These are phyloP conservation scores for Sepioteuthis lessoniana DNA, from an alignment of 2,888 invertebrate genomes.

Conservation along the genomic window DNA sequence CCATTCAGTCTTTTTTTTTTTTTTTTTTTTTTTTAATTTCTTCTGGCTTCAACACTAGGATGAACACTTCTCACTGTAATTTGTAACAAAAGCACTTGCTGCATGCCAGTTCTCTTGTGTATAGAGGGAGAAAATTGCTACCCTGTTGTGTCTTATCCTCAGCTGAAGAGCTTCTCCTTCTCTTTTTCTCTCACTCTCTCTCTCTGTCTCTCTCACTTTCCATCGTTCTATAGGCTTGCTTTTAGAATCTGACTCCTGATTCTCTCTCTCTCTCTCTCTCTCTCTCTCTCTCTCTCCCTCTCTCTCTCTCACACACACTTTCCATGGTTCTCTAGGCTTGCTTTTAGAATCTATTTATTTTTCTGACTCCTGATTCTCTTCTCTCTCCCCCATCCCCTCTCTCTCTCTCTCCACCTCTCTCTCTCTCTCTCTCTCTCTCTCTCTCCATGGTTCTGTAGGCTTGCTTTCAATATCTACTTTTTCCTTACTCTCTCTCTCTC, in stretches of 20 bases:
- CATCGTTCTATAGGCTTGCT: too few species aligned
- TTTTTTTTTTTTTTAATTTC: neutral
- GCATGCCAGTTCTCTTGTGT: neutral
- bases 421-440: too few species aligned
- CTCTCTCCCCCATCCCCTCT: too few species aligned
- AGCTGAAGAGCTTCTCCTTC: neutral
- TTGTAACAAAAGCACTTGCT: slow-evolving; percentile 8
- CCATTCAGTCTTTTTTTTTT: neutral
- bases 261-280: too few species aligned
- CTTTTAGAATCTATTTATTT: too few species aligned
- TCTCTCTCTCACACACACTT: too few species aligned
- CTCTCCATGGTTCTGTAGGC: neutral
- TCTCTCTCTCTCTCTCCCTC: neutral
- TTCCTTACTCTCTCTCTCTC: too few species aligned
- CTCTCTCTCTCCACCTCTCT: neutral
- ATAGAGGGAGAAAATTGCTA: neutral
- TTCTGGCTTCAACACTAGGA: neutral
- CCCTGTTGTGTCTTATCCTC: neutral
- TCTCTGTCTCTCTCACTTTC: neutral
- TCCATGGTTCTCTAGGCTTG: too few species aligned
- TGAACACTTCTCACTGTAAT: slow-evolving; percentile 21
- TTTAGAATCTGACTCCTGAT: too few species aligned
- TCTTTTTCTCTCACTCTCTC: too few species aligned
- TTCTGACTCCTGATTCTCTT: too few species aligned
- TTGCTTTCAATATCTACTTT: too few species aligned